Evolutionary conservation across 2,113 vertebrate species (phyloP), one percentile per base, ranked within the genome.

Genomic region (Sminthopsis crassicaudata): DNA sequence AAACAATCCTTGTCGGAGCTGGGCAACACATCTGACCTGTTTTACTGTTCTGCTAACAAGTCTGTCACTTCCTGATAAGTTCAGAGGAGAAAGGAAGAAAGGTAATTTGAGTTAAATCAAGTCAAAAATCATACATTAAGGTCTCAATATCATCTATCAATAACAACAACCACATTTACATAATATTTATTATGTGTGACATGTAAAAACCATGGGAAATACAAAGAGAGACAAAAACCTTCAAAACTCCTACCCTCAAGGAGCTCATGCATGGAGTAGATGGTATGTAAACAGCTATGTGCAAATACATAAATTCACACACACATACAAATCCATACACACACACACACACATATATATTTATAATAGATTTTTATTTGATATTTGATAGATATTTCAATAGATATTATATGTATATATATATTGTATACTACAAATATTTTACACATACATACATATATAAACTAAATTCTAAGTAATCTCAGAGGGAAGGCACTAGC

Each of bases 21-120:
- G 48, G 27, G 26, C 91, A 57, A 22, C 46, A 54, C 48, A 90
- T 91, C n/a, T 36, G 55, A 94, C 24, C 16, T 54, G 16, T 84
- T 92, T 57, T 30, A 30, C 55, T 46, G 3, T 91, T 94, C 90
- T 53, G 46, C n/a, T 84, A 5, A 2, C 53, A 76, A 52, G 10
- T 55, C 25, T 48, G 53, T 96, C 76, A 91, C 51, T 95, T 93
- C 48, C 89, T 90, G 57, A 53, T n/a, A 23, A 92, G 22, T 54
- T 88, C 19, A 84, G n/a, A 95, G 14, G 90, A 14, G 36, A 90
- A 53, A 93, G 52, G 25, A 91, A 10, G 48, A 94, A 89, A 57
- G 19, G n/a, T 30, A 14, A 53, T 16, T 36, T 30, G 8, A n/a
- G 11, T 48, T 11, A 36, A 42, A n/a, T 42, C 36, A 84, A 84